A percentile compares a stretch with the other conserved stretches of the same genome.
phyloP scores from a whole-genome alignment of 2,797 vertebrate species.

The Myiotriccus ornatus region DNA sequence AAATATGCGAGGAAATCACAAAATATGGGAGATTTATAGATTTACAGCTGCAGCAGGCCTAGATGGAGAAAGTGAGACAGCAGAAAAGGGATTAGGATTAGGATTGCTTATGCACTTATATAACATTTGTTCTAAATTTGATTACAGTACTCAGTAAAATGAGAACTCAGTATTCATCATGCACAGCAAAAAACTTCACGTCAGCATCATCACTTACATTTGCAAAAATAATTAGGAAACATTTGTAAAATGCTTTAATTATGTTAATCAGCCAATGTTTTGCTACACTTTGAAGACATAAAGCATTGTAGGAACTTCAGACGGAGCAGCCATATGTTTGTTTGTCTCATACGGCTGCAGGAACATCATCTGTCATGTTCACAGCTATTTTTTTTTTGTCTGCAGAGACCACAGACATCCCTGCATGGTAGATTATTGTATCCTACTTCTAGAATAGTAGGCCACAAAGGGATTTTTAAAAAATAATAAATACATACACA shows the following conservation, averaged over 20 bases:
- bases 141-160: slow-evolving; percentile 51
- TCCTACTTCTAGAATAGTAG: neutral
- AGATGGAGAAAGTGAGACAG: slow-evolving; percentile 40
- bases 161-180: slow-evolving; percentile 10
- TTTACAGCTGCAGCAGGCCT: slow-evolving; percentile 43
- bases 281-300: slow-evolving; percentile 1
- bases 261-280: slow-evolving; percentile 32
- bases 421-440: neutral
- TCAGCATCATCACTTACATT: neutral
- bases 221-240: slow-evolving; percentile 30
- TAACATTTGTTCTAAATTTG: slow-evolving; percentile 48
- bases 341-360: neutral
- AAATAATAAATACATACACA: neutral
- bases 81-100: slow-evolving; percentile 57
- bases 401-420: neutral
- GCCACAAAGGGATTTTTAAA: neutral
- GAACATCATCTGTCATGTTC: slow-evolving; percentile 22
- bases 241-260: slow-evolving; percentile 40
- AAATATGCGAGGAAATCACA: neutral
- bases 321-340: neutral
- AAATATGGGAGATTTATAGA: slow-evolving; percentile 56
- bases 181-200: neutral
- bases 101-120: slow-evolving; percentile 45
- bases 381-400: neutral
- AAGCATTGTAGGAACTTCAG: slow-evolving; percentile 6